These are phyloP conservation scores for Chymomyza fuscimana DNA, from an alignment of 2,888 invertebrate species.

Conservation along the genomic window DNA sequence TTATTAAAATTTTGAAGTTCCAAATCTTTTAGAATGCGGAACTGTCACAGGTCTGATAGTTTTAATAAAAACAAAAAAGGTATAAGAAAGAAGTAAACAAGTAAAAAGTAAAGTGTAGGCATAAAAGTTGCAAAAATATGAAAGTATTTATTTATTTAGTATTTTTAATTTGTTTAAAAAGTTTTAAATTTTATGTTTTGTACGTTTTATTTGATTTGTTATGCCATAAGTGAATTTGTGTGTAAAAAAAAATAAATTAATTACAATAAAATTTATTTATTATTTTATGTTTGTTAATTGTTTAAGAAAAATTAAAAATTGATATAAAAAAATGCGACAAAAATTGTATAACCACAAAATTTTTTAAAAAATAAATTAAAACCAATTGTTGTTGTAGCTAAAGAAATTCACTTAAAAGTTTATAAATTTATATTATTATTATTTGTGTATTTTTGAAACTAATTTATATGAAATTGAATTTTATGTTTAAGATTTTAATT, in stretches of 20 bases:
- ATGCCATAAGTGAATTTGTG: constrained; percentile 7
- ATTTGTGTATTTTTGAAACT: constrained; percentile 8
- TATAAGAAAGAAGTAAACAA: too few species aligned
- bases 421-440: not conserved
- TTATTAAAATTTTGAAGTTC: too few species aligned
- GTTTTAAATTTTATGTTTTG: constrained; percentile 10
- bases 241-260: not conserved
- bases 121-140: too few species aligned
- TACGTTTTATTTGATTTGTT: constrained; percentile 10
- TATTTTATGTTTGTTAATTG: constrained; percentile 4
- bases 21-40: too few species aligned
- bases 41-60: too few species aligned
- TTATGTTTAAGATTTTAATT: not conserved
- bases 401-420: not conserved
- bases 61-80: too few species aligned
- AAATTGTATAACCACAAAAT: constrained; percentile 5
- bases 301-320: constrained; percentile 5
- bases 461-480: constrained; percentile 1
- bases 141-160: too few species aligned
- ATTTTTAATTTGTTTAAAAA: too few species aligned
- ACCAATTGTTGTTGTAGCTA: not conserved
- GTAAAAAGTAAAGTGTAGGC: too few species aligned
- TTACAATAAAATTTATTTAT: constrained; percentile 9
- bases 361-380: not conserved
- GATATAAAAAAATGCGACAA: not conserved